Evolutionary conservation across 2,113 vertebrate genomes (phyloP).

Genomic region (Lepus americanus): DNA sequence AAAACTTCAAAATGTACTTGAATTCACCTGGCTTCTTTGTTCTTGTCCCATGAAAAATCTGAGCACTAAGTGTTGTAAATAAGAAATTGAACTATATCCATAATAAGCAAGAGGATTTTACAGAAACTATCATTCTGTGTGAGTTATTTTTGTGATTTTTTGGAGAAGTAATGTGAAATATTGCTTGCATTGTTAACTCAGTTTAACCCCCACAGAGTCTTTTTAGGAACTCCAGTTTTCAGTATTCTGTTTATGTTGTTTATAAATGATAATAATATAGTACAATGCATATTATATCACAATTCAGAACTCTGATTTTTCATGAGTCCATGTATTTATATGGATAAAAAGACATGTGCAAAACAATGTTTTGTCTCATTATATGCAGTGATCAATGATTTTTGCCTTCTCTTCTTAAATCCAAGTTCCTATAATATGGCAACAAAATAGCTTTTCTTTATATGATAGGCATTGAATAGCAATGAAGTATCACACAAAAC

Average conservation of each 20-base stretch:
- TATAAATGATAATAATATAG: background rate
- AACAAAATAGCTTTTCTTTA: too few species aligned
- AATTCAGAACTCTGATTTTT: background rate
- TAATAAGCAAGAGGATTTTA: background rate
- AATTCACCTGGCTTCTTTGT: background rate
- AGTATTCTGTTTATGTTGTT: background rate
- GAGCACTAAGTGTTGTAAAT: background rate
- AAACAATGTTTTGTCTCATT: background rate
- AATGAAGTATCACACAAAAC: too few species aligned
- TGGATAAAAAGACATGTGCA: background rate
- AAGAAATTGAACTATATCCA: background rate
- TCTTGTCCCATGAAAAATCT: background rate
- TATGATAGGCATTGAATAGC: too few species aligned
- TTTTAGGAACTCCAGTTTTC: background rate
- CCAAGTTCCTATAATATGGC: too few species aligned
- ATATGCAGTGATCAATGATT: background rate
- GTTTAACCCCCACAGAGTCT: background rate
- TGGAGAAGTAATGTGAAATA: background rate
- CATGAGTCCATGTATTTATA: background rate
- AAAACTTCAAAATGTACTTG: background rate
- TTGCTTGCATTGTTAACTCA: background rate
- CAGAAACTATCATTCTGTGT: background rate
- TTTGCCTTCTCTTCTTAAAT: too few species aligned
- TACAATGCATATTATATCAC: background rate
- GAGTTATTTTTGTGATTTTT: background rate